Evolutionary conservation across 2,113 vertebrate species (phyloP).

Genomic region (Mesoclemmys tuberculata): DNA sequence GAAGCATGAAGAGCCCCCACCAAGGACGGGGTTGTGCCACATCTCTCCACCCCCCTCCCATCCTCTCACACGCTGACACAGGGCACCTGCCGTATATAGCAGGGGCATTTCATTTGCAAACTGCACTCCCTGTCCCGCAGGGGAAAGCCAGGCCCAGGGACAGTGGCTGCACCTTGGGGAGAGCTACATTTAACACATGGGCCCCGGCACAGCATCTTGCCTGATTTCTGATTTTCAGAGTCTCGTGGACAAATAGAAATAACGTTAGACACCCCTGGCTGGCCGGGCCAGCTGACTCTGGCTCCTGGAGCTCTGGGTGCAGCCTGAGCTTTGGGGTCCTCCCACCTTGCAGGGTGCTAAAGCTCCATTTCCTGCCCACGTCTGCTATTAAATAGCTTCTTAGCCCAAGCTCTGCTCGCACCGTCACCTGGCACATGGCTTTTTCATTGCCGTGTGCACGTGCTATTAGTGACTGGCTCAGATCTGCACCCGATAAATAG

Average conservation of each 20-base stretch:
- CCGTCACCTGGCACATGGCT: fast-evolving
- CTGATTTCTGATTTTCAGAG: background rate
- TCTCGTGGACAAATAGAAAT: background rate
- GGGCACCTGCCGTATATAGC: too few species aligned
- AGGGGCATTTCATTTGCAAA: background rate
- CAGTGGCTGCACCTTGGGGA: background rate
- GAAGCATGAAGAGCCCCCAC: background rate
- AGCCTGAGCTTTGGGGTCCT: background rate
- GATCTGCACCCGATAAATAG: background rate
- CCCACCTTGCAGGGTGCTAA: background rate
- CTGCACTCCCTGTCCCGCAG: background rate
- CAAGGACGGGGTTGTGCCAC: background rate
- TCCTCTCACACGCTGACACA: too few species aligned
- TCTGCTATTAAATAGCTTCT: background rate
- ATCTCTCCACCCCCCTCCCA: background rate
- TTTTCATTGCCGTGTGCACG: background rate
- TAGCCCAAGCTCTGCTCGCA: background rate
- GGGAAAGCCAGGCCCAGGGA: background rate
- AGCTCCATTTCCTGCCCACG: background rate
- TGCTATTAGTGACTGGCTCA: background rate
- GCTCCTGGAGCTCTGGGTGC: background rate
- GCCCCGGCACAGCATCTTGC: background rate
- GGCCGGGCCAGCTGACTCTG: background rate
- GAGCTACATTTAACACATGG: background rate
- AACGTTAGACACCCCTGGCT: background rate